A percentile compares a stretch with the other conserved stretches of the same genome.
These are phyloP conservation scores for Eristalis pertinax DNA, from an alignment of 2,888 invertebrate genomes.

Conservation along the genomic window DNA sequence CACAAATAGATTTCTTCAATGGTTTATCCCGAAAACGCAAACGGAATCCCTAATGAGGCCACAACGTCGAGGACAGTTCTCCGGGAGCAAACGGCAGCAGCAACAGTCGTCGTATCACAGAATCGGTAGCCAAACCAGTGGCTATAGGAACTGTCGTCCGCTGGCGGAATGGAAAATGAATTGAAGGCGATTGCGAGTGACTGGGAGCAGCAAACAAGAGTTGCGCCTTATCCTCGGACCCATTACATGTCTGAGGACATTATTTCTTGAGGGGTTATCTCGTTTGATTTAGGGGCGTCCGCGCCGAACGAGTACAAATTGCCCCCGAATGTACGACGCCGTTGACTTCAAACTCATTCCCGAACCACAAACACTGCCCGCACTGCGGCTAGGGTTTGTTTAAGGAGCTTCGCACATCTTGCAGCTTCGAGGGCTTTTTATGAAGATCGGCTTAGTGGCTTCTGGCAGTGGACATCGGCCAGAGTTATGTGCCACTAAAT, in stretches of 20 bases:
- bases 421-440: not conserved
- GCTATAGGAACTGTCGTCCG: constrained; percentile 37
- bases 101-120: constrained; percentile 2
- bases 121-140: constrained; percentile 30
- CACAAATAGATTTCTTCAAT: constrained; percentile 62
- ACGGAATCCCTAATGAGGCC: constrained; percentile 67
- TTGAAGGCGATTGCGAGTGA: constrained; percentile 42
- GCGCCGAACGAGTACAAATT: constrained; percentile 64
- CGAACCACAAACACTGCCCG: not conserved
- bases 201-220: constrained; percentile 43
- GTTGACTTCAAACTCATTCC: constrained; percentile 14
- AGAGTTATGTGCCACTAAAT: constrained; percentile 31
- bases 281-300: constrained; percentile 60
- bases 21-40: constrained; percentile 66
- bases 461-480: not conserved
- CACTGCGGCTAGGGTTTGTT: constrained; percentile 38
- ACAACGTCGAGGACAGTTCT: constrained; percentile 12
- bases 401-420: constrained; percentile 3
- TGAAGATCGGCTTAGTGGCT: constrained; percentile 23
- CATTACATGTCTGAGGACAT: constrained; percentile 64
- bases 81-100: constrained; percentile 15
- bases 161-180: constrained; percentile 48
- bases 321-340: constrained; percentile 42
- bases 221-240: constrained; percentile 52
- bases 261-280: constrained; percentile 57